Base-by-base conservation (phyloP, 2,113 vertebrate species). In the Mesoclemmys tuberculata region DNA sequence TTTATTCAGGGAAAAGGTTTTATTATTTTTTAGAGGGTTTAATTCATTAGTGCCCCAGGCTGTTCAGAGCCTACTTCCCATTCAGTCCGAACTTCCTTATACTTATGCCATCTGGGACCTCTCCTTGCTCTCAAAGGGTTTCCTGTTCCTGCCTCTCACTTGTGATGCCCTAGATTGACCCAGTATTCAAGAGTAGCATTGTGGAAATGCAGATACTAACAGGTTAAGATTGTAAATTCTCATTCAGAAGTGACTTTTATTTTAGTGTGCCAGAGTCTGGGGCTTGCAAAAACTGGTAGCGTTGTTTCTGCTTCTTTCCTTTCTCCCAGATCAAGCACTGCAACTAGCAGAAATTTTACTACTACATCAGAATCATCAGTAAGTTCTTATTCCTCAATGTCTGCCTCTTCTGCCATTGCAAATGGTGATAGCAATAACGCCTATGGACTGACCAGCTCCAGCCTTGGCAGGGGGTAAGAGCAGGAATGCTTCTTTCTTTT, bases 311-410 rank as follows among this genome's bases (percentile, higher is more conserved):
- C 96, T 98, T 93, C 92, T 91, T 95, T 94, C 95, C 94, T 98
- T 85, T 94, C 97, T 98, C 97, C 44, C 97, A 99, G 99, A 98
- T 99, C 99, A 95, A 99, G 99, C 97, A 98, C 99, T 97, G 98
- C 98, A 90, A 98, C 99, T 97, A 99, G 99, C 91, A 99, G 99
- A 98, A 99, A 98, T 98, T 99, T 99, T 97, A 98, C 99, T 98
- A 99, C 99, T 98, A 99, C 99, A 98, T 98, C 99, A 97, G 99
- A 99, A 98, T 98, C 99, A 95, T 99, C 99, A 95, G 91, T 98
- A 93, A 98, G 98, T 95, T 98, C 98, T 97, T 99, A 98, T 96
- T 99, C 99, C 87, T 98, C 99, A 95, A 98, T 98, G 93, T 98
- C 99, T 96, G 98, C 98, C 97, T 98, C 99, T 93, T 99, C 99